Evolutionary conservation across 2,888 invertebrate genomes (phyloP), one percentile per base, ranked within the genome.

Genomic region (Ptychoptera contaminata): DNA sequence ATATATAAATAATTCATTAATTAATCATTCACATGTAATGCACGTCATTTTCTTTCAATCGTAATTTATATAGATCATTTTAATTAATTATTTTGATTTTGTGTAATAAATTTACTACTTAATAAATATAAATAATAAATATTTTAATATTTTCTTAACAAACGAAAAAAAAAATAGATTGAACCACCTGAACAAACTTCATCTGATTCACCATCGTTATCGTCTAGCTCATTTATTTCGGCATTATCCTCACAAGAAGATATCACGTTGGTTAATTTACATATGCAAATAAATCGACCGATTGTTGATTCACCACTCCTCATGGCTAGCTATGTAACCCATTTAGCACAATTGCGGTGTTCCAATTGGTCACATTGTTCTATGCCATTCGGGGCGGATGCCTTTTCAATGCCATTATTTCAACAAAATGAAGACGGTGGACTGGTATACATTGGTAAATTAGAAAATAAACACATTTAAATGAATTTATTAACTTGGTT

Each of bases 171-270:
- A n/a, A n/a, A n/a, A 43, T 49, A 65, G 65, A 62, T 62, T n/a
- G 64, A 65, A 41, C 58, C 70, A n/a, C 41, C 32, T 7, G 60
- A 69, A 23, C 68, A 69, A 47, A 73, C 79, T 1, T 83, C 83
- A 11, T 83, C 84, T 0, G 86, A 85, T 56, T 80, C 79, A 29
- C 80, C 79, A 35, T 86, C 85, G 1, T 73, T 86, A 14, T 87
- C 87, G 1, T 85, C 84, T 23, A 85, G 80, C 2, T 86, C 86
- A 1, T 87, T 87, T 54, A 87, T 83, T 53, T 92, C 91, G 1
- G 92, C 91, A 3, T 80, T 88, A 51, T 92, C 88, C 1, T 92
- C 90, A 10, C 91, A 91, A 61, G 91, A 92, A 65, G 91, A 91
- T 59, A 79, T 88, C 64, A 88, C 88, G 0, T 65, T 91, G 44